Conservation (phyloP, 2,113 vertebrate species). For the Cynocephalus volans region DNA sequence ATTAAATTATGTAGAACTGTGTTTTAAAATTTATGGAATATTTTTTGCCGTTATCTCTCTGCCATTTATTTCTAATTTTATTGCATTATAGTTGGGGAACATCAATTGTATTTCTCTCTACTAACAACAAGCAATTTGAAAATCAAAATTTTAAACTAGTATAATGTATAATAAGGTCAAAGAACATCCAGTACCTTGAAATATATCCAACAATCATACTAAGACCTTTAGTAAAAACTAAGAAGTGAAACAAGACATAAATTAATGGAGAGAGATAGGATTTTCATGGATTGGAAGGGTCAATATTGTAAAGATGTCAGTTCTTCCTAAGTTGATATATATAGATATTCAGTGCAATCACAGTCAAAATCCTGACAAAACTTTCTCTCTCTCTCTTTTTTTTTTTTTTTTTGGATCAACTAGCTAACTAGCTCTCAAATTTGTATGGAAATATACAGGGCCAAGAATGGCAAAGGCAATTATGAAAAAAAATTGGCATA, state of each 20-base stretch:
- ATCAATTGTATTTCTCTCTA: slow-evolving; percentile 54
- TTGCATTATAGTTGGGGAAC: slow-evolving; percentile 32
- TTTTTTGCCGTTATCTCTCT: neutral
- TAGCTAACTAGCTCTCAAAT: neutral
- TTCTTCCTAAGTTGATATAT: neutral
- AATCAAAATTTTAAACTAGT: slow-evolving; percentile 48
- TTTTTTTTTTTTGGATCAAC: neutral
- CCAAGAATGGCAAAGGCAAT: slow-evolving; percentile 33
- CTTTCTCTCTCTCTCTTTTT: neutral
- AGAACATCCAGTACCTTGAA: neutral
- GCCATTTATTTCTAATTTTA: slow-evolving; percentile 61
- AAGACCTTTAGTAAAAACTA: slow-evolving; percentile 48
- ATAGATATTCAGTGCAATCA: neutral
- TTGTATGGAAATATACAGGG: slow-evolving; percentile 32
- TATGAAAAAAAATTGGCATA: slow-evolving; percentile 52
- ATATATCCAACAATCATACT: neutral
- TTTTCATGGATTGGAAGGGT: neutral
- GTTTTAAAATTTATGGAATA: slow-evolving; percentile 16
- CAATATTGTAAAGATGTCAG: neutral
- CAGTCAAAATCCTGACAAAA: neutral
- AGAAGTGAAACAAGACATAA: slow-evolving; percentile 40
- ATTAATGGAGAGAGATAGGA: slow-evolving; percentile 34
- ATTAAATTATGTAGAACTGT: slow-evolving; percentile 53
- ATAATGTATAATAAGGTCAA: slow-evolving; percentile 20
- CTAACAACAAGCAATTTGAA: slow-evolving; percentile 39